Evolutionary conservation across 2,888 invertebrate genomes (phyloP), one percentile per base, ranked within the genome.

Genomic region (Tetragonula carbonaria): DNA sequence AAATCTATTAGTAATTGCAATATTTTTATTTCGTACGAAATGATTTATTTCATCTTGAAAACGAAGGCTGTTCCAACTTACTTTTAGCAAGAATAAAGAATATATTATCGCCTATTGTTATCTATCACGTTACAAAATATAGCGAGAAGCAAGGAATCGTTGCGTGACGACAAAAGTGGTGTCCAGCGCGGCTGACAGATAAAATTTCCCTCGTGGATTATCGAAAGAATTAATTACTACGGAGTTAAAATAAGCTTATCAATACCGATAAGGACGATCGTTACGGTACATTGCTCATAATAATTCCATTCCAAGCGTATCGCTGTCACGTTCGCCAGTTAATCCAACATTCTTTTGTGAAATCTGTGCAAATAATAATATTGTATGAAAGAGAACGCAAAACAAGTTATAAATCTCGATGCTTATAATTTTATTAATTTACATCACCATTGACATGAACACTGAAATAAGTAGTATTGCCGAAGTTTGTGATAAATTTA

Each of bases 161-260:
- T 28, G 8, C 23, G 45, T 18, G 55, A 63, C 68, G 18, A 16
- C 13, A 53, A 28, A 71, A 74, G n/a, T 51, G 51, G 51, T 62
- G 68, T 68, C 28, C 71, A 67, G 72, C 70, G 62, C 55, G 68
- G 66, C 45, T 16, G 67, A 2, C 2, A 70, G 70, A 82, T 82
- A 80, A 80, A 74, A 51, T 59, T 59, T 71, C n/a, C 53, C 57
- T 66, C 51, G n/a, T 33, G 18, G 33, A 65, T 28, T 57, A 62
- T 66, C 66, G 55, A 73, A 68, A 57, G 55, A 73, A 83, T 83
- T 83, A 82, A 83, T 83, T 83, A 76, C 75, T 57, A 38, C 14
- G 38, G 68, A 83, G 83, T 76, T 82, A 83, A 83, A 76, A 76
- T 82, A 81, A 75, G 6, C 71, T 82, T 81, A 82, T 82, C 82